Conservation (phyloP, 2,113 vertebrate species). For the Murina feae region DNA sequence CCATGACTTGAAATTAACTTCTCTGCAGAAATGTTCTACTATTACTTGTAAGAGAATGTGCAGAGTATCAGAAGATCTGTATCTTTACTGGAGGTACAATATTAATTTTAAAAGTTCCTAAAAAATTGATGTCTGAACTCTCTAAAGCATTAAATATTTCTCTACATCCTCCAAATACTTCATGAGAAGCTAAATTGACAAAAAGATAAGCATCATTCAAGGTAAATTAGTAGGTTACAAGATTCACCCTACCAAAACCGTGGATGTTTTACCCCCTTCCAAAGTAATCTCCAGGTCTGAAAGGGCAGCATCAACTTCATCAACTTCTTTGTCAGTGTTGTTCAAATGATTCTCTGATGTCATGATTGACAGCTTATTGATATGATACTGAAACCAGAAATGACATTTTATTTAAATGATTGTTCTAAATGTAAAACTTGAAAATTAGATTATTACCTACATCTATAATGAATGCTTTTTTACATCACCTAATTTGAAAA, state of each 20-base stretch:
- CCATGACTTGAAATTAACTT: neutral
- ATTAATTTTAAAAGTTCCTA: neutral
- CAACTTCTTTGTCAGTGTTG: conserved; percentile 98
- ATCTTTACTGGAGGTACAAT: neutral
- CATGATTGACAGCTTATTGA: conserved; percentile 99
- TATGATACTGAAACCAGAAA: conserved; percentile 91
- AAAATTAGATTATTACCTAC: neutral
- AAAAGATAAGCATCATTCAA: neutral
- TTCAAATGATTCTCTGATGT: conserved; percentile 98
- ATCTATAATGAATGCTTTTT: neutral
- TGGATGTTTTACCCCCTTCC: conserved; percentile 97
- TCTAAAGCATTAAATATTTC: neutral
- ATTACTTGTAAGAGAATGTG: neutral
- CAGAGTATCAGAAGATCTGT: neutral
- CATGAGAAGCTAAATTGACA: neutral
- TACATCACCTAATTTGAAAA: conserved; percentile 11
- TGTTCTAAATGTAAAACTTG: neutral
- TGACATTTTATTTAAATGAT: conserved; percentile 1
- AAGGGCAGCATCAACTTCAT: conserved; percentile 97
- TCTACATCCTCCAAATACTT: neutral
- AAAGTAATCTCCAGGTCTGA: conserved; percentile 97
- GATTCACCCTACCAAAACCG: conserved; percentile 86
- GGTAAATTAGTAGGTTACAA: neutral
- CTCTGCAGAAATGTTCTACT: neutral
- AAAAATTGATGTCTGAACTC: neutral